These are phyloP conservation scores for Tragelaphus imberbis DNA, from an alignment of 2,113 vertebrate genomes.

Conservation along the genomic window DNA sequence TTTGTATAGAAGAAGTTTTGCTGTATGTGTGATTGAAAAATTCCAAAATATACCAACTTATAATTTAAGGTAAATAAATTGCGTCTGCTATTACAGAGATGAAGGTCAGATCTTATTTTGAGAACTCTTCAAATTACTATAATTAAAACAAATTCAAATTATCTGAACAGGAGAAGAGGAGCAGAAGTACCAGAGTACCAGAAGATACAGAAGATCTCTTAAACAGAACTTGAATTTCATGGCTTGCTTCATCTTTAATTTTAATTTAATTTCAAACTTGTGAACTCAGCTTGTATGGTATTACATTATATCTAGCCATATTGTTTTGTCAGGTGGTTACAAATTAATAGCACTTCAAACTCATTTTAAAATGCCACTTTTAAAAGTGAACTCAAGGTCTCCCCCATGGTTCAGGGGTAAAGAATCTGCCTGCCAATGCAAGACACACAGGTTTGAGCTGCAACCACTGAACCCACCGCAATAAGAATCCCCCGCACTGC, in stretches of 20 bases:
- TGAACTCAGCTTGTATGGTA: not conserved
- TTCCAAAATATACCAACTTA: not conserved
- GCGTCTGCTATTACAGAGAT: not conserved
- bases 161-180: not conserved
- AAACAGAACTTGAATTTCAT: not conserved
- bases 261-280: not conserved
- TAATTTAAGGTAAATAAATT: not conserved
- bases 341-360: not conserved
- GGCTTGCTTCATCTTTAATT: not conserved
- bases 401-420: not conserved
- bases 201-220: not conserved
- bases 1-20: not conserved
- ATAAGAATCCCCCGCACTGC: not conserved
- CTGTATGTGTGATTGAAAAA: not conserved
- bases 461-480: not conserved
- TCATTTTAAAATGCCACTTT: not conserved
- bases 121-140: not conserved
- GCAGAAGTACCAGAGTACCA: not conserved
- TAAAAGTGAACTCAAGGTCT: not conserved
- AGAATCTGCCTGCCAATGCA: not conserved
- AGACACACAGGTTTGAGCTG: not conserved
- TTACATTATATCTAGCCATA: not conserved
- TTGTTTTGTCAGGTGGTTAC: not conserved
- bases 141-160: not conserved
- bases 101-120: slow-evolving; percentile 1